These are phyloP conservation scores for Cyphomyrus discorhynchus DNA, from an alignment of 2,113 vertebrate genomes.

Conservation along the genomic window DNA sequence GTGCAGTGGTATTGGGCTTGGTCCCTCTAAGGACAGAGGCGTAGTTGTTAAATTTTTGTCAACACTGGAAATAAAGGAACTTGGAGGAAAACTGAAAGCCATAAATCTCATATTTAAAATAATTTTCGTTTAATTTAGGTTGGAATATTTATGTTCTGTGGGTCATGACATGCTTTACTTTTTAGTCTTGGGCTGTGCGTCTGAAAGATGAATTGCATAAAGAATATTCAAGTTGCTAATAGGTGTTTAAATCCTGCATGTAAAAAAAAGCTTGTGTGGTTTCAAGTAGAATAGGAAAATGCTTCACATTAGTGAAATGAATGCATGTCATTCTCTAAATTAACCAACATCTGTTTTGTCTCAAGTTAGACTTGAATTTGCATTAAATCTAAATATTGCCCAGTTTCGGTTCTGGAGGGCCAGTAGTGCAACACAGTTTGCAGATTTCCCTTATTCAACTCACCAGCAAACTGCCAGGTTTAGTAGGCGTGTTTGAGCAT, in stretches of 20 bases:
- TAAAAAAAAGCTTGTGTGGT: background rate
- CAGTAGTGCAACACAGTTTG: background rate
- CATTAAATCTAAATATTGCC: background rate
- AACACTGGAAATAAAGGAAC: background rate
- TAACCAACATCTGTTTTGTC: background rate
- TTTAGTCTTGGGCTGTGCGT: background rate
- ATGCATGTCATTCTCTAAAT: background rate
- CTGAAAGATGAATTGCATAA: background rate
- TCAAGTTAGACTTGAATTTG: background rate
- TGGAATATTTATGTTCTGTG: background rate
- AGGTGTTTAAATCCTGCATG: background rate
- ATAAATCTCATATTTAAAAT: background rate
- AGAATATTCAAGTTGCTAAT: background rate
- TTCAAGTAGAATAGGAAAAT: background rate
- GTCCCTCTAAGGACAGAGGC: background rate
- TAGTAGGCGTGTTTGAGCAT: background rate
- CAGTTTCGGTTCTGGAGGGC: background rate
- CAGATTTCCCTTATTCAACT: background rate
- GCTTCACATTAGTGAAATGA: background rate
- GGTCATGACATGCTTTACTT: background rate
- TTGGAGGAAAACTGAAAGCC: background rate
- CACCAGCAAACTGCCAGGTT: background rate
- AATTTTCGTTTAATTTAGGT: background rate
- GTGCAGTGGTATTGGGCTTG: background rate
- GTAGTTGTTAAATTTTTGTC: background rate